These are phyloP conservation scores for Cheilosia urbana DNA, from an alignment of 2,888 invertebrate species.

Conservation along the genomic window DNA sequence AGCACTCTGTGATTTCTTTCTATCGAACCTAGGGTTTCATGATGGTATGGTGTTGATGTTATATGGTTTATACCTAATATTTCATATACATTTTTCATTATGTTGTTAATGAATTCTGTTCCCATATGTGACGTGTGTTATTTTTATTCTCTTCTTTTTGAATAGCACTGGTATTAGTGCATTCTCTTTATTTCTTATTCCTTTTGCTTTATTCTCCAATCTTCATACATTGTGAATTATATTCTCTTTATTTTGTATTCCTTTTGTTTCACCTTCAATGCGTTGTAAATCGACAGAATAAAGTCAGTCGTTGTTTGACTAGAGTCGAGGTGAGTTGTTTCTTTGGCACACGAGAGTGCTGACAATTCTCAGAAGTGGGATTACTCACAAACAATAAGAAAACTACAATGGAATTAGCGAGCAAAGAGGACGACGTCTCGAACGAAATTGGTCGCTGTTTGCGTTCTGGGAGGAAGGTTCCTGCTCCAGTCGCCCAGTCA, in stretches of 20 bases:
- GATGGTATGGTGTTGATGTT: too few relatives aligned
- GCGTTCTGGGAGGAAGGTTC: not conserved
- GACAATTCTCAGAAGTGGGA: conserved; percentile 7
- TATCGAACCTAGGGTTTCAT: too few relatives aligned
- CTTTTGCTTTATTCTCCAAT: too few relatives aligned
- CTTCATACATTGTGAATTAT: not conserved
- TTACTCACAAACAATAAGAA: not conserved
- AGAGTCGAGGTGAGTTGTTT: not conserved
- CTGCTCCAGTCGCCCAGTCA: not conserved
- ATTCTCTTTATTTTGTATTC: not conserved
- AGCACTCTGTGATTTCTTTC: too few relatives aligned
- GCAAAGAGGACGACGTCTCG: not conserved
- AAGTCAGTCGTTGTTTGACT: not conserved
- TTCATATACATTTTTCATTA: too few relatives aligned
- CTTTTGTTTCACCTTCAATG: not conserved
- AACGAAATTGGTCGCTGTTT: not conserved
- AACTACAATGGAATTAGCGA: not conserved
- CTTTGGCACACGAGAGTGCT: conserved; percentile 1
- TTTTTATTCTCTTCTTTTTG: too few relatives aligned
- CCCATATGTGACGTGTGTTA: too few relatives aligned
- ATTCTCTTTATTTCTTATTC: too few relatives aligned
- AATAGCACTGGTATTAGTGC: too few relatives aligned
- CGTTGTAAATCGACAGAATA: not conserved
- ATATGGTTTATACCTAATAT: too few relatives aligned
- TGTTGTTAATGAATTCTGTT: too few relatives aligned